Base-by-base conservation (phyloP, 2,113 vertebrate species). In the Ginglymostoma cirratum region DNA sequence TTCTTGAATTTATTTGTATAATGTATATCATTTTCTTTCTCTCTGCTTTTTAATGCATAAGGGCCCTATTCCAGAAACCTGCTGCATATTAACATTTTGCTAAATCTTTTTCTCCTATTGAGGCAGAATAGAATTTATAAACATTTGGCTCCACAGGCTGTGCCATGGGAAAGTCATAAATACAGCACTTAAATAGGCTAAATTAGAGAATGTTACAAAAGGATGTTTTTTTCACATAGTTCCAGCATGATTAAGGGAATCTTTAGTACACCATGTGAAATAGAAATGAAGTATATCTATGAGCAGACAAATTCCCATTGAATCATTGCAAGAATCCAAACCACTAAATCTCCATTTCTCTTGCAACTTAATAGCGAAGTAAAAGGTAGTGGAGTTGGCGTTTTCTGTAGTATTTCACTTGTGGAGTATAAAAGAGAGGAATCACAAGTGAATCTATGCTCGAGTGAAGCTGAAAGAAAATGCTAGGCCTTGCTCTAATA, bases 1-100 rank as follows among this genome's bases (percentile, higher is more conserved):
- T 93, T 67, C 89, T 93, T 93, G 89, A 93, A 93, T 93, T 93
- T 66, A n/a, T 93, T 93, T 66, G 61, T 8, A 38, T 45, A 66
- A 93, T 93, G 89, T 66, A 66, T 65, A n/a, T 38, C 89, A 93
- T 66, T 93, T 66, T n/a, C 89, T 93, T 66, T 23, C 89, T 15
- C 48, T 90, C 27, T 90, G 87, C 27, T 66, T 34, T 67, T 93
- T 93, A 66, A 93, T 93, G 61, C 61, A 66, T 67, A 14, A 38
- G 61, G 89, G 52, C 61, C 89, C 61, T 24, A 67, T 93, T 93
- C 61, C 89, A 93, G 61, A n/a, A 93, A 19, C 17, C 89, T 38
- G 34, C 34, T 93, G 17, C 10, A 23, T 66, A 24, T 66, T 38
- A 93, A 61, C 34, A 93, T 66, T 66, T 66, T n/a, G n/a, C 61